Conservation (phyloP, 2,888 invertebrate genomes). For the Zygothrica quintamaculata region DNA sequence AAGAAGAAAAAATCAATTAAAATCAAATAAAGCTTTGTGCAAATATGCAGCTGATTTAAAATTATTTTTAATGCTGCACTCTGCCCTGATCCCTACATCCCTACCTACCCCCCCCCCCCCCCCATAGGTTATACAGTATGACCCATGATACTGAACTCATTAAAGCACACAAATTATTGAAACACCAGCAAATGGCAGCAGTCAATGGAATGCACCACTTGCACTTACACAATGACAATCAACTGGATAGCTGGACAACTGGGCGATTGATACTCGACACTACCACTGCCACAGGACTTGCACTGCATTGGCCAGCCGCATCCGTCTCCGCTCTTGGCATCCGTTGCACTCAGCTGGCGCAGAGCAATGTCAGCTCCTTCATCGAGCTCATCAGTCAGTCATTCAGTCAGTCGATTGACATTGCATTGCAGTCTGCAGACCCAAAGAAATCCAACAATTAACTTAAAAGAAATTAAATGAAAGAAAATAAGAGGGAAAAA, state of each 20-base stretch:
- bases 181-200: constrained; percentile 25
- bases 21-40: constrained; percentile 78
- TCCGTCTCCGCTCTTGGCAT: constrained; percentile 15
- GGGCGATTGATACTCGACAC: no score
- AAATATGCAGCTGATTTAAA: constrained; percentile 76
- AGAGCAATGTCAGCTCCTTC: constrained; percentile 41
- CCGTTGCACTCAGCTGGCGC: constrained; percentile 7
- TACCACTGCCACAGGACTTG: constrained; percentile 55
- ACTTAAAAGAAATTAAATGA: constrained; percentile 16
- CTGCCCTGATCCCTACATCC: neutral
- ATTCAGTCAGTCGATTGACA: constrained; percentile 30
- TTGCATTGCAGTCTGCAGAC: constrained; percentile 9
- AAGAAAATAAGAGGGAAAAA: constrained; percentile 48
- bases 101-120: neutral
- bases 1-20: constrained; percentile 75
- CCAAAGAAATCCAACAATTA: constrained; percentile 57
- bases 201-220: constrained; percentile 9
- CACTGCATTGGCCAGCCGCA: constrained; percentile 39
- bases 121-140: neutral
- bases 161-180: constrained; percentile 68
- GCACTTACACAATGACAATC: constrained; percentile 6
- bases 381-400: constrained; percentile 50
- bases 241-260: no score
- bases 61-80: constrained; percentile 57
- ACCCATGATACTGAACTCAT: constrained; percentile 42